These are phyloP conservation scores for Osmoderma eremita DNA, from an alignment of 2,888 invertebrate species.

Conservation along the genomic window DNA sequence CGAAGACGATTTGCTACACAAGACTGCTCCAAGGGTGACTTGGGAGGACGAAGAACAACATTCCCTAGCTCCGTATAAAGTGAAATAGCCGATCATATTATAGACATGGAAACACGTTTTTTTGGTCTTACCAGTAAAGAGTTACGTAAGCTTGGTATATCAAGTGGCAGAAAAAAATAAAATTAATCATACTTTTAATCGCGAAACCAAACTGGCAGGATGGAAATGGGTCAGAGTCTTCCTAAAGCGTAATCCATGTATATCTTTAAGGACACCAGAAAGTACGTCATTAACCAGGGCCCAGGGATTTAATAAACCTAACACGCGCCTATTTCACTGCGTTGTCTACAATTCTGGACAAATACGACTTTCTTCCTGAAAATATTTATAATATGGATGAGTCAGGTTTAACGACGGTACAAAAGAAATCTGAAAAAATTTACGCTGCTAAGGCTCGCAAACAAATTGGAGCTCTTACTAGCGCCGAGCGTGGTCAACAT, in stretches of 20 bases:
- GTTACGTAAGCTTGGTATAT: conserved; percentile 1
- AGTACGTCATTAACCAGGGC: conserved; percentile 23
- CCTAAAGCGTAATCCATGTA: not conserved
- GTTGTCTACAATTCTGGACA: conserved; percentile 3
- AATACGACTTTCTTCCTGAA: not conserved
- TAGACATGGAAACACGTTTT: too few relatives aligned
- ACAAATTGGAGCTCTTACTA: conserved; percentile 57
- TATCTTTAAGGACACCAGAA: conserved; percentile 11
- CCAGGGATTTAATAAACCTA: conserved; percentile 6
- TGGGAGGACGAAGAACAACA: conserved; percentile 6
- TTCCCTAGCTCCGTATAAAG: not conserved
- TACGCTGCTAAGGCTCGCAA: conserved; percentile 44
- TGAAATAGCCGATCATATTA: too few relatives aligned
- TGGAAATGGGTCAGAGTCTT: conserved; percentile 4
- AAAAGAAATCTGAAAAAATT: conserved; percentile 46
- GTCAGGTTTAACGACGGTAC: not conserved
- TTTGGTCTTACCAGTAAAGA: conserved; percentile 7
- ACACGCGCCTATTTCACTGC: conserved; percentile 1
- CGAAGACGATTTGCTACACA: not conserved
- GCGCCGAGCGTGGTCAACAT: conserved; percentile 56
- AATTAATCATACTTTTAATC: not conserved
- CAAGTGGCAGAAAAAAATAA: conserved; percentile 14
- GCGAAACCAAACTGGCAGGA: conserved; percentile 1
- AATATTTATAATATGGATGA: too few relatives aligned
- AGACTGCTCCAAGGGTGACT: not conserved